phyloP scores from a whole-genome alignment of 2,113 vertebrate genomes.

The Halcyon malimbica region DNA sequence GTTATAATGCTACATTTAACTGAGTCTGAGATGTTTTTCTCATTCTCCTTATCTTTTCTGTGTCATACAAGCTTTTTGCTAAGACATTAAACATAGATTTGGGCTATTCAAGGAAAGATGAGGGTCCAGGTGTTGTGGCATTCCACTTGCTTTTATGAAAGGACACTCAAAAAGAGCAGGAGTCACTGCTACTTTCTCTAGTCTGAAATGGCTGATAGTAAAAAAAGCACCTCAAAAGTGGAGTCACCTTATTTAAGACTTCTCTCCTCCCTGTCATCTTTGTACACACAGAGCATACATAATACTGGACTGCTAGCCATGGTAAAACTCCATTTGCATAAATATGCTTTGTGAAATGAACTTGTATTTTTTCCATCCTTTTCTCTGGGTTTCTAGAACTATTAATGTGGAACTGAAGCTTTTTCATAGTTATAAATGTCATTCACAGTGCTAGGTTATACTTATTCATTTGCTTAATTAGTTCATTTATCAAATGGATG shows the following conservation, averaged over 20 bases:
- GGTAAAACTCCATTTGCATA: conserved; percentile 1
- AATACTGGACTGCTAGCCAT: background rate
- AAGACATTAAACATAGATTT: background rate
- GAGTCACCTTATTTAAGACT: background rate
- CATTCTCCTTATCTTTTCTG: background rate
- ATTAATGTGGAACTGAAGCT: background rate
- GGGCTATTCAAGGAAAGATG: background rate
- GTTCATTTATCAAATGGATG: conserved; percentile 64
- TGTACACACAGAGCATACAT: background rate
- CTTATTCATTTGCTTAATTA: conserved; percentile 68
- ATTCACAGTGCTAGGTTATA: conserved; percentile 14
- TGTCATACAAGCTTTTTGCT: background rate
- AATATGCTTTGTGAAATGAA: background rate
- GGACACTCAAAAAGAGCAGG: background rate
- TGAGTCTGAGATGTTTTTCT: background rate
- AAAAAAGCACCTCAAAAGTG: background rate
- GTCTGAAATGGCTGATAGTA: background rate
- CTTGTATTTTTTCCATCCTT: background rate
- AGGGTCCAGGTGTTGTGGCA: background rate
- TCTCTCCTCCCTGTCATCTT: background rate
- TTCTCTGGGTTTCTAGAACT: conserved; percentile 13
- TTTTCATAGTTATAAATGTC: conserved; percentile 55
- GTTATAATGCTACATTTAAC: background rate
- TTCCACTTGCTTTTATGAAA: background rate
- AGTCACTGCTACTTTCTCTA: background rate